Conservation (phyloP, 2,888 invertebrate species). For the Archips crataeganus region DNA sequence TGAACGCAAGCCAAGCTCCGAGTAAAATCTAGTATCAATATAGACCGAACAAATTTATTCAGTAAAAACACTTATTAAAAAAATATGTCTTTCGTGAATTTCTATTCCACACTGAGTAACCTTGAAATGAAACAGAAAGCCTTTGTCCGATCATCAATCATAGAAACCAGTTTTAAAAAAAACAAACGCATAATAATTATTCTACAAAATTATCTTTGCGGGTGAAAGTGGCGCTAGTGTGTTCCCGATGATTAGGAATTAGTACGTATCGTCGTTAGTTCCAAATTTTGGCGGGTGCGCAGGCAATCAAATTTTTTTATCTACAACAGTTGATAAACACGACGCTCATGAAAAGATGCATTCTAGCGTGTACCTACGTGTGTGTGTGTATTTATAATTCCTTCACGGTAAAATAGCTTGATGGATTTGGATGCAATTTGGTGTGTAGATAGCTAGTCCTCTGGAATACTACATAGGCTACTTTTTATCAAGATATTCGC, state of each 20-base stretch:
- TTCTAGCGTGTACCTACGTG: too few relatives aligned
- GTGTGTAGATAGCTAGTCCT: too few relatives aligned
- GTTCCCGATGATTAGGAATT: neutral
- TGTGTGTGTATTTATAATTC: too few relatives aligned
- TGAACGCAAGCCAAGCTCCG: neutral
- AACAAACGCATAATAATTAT: constrained; percentile 19
- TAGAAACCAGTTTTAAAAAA: constrained; percentile 30
- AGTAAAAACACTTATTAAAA: neutral
- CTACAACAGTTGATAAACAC: neutral
- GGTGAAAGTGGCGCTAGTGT: neutral
- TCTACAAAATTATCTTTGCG: neutral
- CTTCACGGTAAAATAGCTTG: too few relatives aligned
- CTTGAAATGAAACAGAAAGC: constrained; percentile 30
- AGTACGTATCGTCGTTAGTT: neutral
- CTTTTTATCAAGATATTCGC: too few relatives aligned
- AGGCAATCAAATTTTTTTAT: neutral
- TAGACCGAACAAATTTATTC: neutral
- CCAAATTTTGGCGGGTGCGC: neutral
- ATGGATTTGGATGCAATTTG: too few relatives aligned
- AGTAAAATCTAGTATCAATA: neutral
- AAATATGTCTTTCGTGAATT: too few relatives aligned
- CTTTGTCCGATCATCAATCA: constrained; percentile 35
- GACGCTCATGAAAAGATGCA: neutral
- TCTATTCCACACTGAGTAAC: constrained; percentile 1
- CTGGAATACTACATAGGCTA: too few relatives aligned